Conservation (phyloP, 2,113 vertebrate species). For the Rhinichthys klamathensis region DNA sequence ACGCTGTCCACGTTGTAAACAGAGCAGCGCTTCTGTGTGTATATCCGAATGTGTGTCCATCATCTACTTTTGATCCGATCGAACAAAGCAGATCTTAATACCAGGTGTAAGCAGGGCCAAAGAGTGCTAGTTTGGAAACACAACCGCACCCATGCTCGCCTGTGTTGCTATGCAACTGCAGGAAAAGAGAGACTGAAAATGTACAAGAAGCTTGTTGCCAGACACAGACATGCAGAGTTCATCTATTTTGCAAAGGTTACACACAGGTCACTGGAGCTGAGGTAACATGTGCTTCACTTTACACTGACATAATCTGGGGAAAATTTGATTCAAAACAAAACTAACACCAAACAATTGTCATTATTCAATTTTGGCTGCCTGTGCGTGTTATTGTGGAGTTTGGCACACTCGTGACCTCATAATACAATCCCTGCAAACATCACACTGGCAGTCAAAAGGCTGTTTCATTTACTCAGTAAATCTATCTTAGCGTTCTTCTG, state of each 20-base stretch:
- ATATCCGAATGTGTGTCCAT: too few species aligned
- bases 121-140: conserved; percentile 51
- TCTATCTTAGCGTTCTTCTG: conserved; percentile 35
- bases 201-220: conserved; percentile 54
- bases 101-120: conserved; percentile 5
- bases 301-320: not conserved
- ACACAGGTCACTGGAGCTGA: conserved; percentile 24
- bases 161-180: conserved; percentile 68
- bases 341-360: not conserved
- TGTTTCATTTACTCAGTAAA: conserved; percentile 50
- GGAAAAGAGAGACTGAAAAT: conserved; percentile 48
- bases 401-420: not conserved
- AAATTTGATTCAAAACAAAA: conserved; percentile 2
- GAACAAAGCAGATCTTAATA: too few species aligned
- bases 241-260: conserved; percentile 48
- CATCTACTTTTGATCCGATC: too few species aligned
- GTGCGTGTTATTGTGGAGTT: conserved; percentile 25
- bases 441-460: conserved; percentile 42
- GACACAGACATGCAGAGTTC: conserved; percentile 37
- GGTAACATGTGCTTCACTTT: not conserved
- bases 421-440: conserved; percentile 38
- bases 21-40: too few species aligned
- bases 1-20: too few species aligned
- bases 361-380: conserved; percentile 25
- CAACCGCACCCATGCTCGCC: conserved; percentile 61